Base-by-base conservation (phyloP, 1,140 invertebrate species). In the Ganaspis sp. region DNA sequence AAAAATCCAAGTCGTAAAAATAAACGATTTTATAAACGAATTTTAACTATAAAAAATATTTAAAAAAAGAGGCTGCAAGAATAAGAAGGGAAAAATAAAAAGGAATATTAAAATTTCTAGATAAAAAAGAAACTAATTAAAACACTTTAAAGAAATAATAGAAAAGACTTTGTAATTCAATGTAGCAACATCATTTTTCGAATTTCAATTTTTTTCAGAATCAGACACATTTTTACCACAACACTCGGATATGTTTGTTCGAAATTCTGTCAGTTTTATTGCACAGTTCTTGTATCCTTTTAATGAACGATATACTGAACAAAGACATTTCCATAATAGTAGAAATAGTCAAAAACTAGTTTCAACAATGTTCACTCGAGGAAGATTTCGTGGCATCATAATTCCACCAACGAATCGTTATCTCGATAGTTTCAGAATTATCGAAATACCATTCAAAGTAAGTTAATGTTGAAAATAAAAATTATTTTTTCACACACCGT, bases 371-470 rank as follows among this genome's bases (percentile, higher is more conserved):
- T 64, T 64, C 23, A 26, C 12, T 64, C 58, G 58, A 12, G 58
- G 58, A 29, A 29, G 26, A 34, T 64, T 64, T 29, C 58, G 58
- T 11, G 58, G 58, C n/a, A 64, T 64, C 29, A 9, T 64, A n/a
- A 34, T 64, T 64, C 58, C 58, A 15, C 58, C 58, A 29, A 64
- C 21, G 15, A n/a, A 64, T 29, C 12, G 26, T 9, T 34, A 64
- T 64, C 2, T 64, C 8, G 26, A 64, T n/a, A 64, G 58, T 64
- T 64, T 64, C 9, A 64, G 58, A 64, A 29, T 64, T 1, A 64
- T 64, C n/a, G 58, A 64, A 64, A 64, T 64, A 29, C 58, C 58
- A 4, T 64, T 26, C 15, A n/a, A 29, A 8, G 58, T 64, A 0
- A 64, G 21, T 26, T 26, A 1, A 23, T 26, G 1, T 11, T 21